A percentile compares a stretch with the other conserved stretches of the same genome.
phyloP scores from a whole-genome alignment of 1,140 invertebrate species.

The Oedothorax gibbosus region DNA sequence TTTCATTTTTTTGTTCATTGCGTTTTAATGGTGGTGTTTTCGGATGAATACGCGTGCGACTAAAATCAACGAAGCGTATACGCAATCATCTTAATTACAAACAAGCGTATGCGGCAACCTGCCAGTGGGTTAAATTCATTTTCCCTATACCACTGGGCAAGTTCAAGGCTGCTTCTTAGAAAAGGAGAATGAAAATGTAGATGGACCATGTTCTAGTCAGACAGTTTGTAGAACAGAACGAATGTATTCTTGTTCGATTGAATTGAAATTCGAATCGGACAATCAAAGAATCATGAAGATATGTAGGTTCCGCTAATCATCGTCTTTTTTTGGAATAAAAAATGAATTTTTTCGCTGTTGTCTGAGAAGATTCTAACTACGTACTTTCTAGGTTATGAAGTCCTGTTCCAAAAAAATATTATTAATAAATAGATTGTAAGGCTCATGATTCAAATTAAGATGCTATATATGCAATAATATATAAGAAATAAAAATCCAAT shows the following conservation, averaged over 20 bases:
- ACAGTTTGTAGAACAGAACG: background rate
- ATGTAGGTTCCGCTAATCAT: too few relatives aligned
- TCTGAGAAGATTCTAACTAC: too few relatives aligned
- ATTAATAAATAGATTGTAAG: too few relatives aligned
- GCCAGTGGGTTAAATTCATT: constrained; percentile 41
- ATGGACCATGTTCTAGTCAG: background rate
- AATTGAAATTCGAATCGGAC: background rate
- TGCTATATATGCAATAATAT: too few relatives aligned
- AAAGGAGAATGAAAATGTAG: background rate
- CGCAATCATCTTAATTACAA: constrained; percentile 27
- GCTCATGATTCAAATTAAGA: too few relatives aligned
- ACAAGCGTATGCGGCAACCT: background rate
- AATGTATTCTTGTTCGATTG: background rate
- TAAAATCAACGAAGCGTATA: background rate
- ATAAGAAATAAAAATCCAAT: too few relatives aligned
- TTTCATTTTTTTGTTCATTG: constrained; percentile 3
- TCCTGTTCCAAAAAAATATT: too few relatives aligned
- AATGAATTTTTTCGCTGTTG: too few relatives aligned
- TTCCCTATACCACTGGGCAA: background rate
- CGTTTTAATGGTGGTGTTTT: constrained; percentile 26
- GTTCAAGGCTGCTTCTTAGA: constrained; percentile 12
- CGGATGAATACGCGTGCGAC: constrained; percentile 28
- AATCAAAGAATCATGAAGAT: background rate
- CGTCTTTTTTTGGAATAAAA: too few relatives aligned
- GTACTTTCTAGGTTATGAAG: too few relatives aligned